Evolutionary conservation across 2,888 invertebrate genomes (phyloP).

Genomic region (Caradrina kadenii): DNA sequence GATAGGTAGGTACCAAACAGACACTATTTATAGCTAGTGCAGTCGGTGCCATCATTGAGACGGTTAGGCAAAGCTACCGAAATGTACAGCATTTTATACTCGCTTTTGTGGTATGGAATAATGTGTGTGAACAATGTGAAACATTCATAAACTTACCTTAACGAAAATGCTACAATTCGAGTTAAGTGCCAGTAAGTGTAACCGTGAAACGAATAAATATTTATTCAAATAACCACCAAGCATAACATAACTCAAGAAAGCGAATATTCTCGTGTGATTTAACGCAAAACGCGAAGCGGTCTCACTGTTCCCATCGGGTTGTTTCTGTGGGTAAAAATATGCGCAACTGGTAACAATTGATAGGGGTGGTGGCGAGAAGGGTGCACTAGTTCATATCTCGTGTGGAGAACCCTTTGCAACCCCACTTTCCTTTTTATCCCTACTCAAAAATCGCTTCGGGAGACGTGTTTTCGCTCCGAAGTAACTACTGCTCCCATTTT

Average conservation of each 20-base stretch:
- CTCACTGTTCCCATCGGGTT: slow-evolving; percentile 69
- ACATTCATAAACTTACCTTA: slow-evolving; percentile 8
- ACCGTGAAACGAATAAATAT: slow-evolving; percentile 49
- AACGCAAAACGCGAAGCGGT: slow-evolving; percentile 66
- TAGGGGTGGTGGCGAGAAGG: slow-evolving; percentile 79
- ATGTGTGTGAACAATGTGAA: slow-evolving; percentile 8
- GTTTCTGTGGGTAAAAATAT: slow-evolving; percentile 83
- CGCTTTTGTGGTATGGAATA: slow-evolving; percentile 3
- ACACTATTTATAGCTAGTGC: background rate
- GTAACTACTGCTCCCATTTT: slow-evolving; percentile 86
- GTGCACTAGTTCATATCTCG: slow-evolving; percentile 82
- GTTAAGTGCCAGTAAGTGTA: slow-evolving; percentile 26
- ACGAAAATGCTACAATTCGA: slow-evolving; percentile 19
- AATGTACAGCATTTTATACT: slow-evolving; percentile 5
- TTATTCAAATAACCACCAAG: slow-evolving; percentile 47
- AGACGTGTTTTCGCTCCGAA: slow-evolving; percentile 80
- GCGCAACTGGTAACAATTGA: slow-evolving; percentile 88
- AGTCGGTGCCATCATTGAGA: slow-evolving; percentile 2
- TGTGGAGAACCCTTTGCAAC: slow-evolving; percentile 81
- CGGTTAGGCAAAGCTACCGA: background rate
- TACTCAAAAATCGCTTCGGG: slow-evolving; percentile 86
- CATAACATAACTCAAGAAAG: slow-evolving; percentile 47
- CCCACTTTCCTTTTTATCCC: slow-evolving; percentile 85
- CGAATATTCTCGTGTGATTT: slow-evolving; percentile 67
- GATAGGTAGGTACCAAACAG: background rate